phyloP scores from a whole-genome alignment of 2,797 vertebrate genomes.

The Ceryle rudis region DNA sequence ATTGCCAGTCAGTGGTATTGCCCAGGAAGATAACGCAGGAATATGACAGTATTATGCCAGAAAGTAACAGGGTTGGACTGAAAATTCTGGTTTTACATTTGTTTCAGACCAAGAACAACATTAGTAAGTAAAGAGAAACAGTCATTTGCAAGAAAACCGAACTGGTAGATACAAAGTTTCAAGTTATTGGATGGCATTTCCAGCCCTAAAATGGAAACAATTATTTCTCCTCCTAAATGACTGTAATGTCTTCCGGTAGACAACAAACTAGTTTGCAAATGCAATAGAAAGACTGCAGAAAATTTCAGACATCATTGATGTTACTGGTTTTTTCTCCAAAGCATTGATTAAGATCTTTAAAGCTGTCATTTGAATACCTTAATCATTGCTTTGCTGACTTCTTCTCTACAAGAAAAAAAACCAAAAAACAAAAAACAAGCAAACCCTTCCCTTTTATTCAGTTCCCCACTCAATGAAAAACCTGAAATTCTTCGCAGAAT shows the following conservation, averaged over 20 bases:
- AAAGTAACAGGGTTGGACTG: neutral
- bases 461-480: neutral
- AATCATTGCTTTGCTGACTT: conserved; percentile 1
- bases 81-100: neutral
- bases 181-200: neutral
- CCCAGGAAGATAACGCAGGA: neutral
- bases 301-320: neutral
- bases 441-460: neutral
- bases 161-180: neutral
- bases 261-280: neutral
- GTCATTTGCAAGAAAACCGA: neutral
- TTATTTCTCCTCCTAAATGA: neutral
- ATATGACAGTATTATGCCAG: neutral
- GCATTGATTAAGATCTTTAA: neutral
- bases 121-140: neutral
- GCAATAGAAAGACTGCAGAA: neutral
- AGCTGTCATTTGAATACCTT: neutral
- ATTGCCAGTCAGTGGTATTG: neutral
- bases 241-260: neutral
- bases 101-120: neutral
- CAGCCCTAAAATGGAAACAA: neutral
- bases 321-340: neutral
- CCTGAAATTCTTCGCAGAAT: neutral
- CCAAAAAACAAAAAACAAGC: neutral
- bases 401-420: neutral